Evolutionary conservation across 30 jellyfish, hydroid and myxozoan species (phyloP).

Genomic region (Rhopilema esculentum): DNA sequence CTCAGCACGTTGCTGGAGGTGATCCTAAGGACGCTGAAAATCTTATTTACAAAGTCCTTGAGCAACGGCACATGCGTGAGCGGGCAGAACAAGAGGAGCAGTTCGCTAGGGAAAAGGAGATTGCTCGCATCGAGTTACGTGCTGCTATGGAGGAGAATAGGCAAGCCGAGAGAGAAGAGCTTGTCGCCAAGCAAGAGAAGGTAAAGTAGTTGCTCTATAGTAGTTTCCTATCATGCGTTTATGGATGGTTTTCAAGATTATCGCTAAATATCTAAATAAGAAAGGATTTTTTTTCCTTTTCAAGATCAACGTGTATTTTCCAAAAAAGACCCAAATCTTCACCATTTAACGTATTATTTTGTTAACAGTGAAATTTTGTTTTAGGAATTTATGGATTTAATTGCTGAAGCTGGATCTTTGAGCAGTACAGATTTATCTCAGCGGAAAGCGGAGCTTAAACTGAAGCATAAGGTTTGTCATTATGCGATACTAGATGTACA

Average conservation of each 20-base stretch:
- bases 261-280: too few relatives aligned
- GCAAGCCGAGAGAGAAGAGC: slow-evolving; percentile 76
- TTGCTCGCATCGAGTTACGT: slow-evolving; percentile 70
- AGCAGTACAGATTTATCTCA: slow-evolving; percentile 85
- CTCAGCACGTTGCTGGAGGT: slow-evolving; percentile 59
- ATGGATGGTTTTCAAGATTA: background rate
- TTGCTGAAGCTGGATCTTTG: slow-evolving; percentile 75
- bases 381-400: slow-evolving; percentile 82
- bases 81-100: slow-evolving; percentile 89
- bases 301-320: too few relatives aligned
- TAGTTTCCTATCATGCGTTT: background rate
- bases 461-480: slow-evolving; percentile 83
- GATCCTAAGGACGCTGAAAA: slow-evolving; percentile 83
- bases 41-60: slow-evolving; percentile 80
- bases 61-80: slow-evolving; percentile 98
- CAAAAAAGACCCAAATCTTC: too few relatives aligned
- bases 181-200: slow-evolving; percentile 89
- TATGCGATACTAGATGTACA: too few relatives aligned
- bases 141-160: slow-evolving; percentile 77
- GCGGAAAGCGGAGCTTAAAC: slow-evolving; percentile 85
- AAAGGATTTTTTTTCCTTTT: too few relatives aligned
- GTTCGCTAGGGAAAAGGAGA: slow-evolving; percentile 80
- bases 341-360: too few relatives aligned
- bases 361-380: background rate
- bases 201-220: slow-evolving; percentile 8